Evolutionary conservation across 92 coral and sea anemone genomes (phyloP).

Genomic region (Muricea muricata): DNA sequence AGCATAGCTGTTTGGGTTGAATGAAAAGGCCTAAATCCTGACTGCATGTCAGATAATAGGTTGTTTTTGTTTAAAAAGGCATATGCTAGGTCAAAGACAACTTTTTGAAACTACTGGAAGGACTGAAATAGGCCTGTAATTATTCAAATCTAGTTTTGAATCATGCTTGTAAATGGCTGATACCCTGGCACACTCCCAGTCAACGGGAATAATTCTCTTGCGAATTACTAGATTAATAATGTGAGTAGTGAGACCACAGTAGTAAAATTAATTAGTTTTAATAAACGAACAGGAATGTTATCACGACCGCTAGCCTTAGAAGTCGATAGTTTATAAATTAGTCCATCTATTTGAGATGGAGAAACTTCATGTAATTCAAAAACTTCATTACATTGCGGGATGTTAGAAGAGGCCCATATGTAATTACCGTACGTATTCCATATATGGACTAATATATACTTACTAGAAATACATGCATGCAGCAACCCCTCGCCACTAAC

Average conservation of each 20-base stretch:
- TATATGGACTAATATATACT: too few species aligned
- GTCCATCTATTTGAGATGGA: too few species aligned
- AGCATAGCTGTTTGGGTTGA: not conserved
- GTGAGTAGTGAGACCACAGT: not conserved
- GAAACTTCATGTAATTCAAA: not conserved
- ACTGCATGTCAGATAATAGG: not conserved
- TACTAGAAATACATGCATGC: too few species aligned
- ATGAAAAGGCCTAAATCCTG: not conserved
- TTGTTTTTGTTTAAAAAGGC: not conserved
- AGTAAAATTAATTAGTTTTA: not conserved
- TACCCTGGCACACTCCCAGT: not conserved
- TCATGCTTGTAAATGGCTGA: not conserved
- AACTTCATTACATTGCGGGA: not conserved
- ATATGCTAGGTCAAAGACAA: not conserved
- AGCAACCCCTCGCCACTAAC: too few species aligned
- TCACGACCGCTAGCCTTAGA: not conserved
- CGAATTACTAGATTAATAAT: not conserved
- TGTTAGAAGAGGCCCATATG: too few species aligned
- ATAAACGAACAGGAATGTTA: not conserved
- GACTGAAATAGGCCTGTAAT: conserved; percentile 12
- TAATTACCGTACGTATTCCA: too few species aligned
- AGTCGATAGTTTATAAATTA: too few species aligned
- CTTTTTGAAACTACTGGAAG: not conserved
- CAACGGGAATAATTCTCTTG: not conserved
- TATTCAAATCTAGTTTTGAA: not conserved